Conservation (phyloP, 1,140 invertebrate species). For the Drosophila nasuta region DNA sequence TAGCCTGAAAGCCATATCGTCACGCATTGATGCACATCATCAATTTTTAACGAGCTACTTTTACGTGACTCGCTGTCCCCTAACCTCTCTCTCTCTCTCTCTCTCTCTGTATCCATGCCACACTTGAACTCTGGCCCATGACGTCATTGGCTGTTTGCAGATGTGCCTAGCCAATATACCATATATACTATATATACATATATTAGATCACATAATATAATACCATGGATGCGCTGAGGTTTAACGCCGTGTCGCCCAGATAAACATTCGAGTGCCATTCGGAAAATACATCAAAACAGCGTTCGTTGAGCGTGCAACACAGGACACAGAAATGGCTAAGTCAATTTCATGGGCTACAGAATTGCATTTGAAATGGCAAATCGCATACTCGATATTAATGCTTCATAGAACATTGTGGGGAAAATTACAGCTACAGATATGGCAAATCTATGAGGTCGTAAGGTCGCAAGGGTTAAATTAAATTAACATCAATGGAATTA, state of each 20-base stretch:
- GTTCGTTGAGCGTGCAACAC: conserved; percentile 19
- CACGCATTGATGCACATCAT: conserved; percentile 78
- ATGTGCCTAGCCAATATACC: conserved; percentile 12
- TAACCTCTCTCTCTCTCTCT: neutral
- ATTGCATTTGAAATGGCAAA: conserved; percentile 19
- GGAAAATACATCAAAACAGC: conserved; percentile 40
- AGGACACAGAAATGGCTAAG: conserved; percentile 13
- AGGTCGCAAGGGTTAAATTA: neutral
- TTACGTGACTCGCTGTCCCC: conserved; percentile 54
- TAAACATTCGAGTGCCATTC: conserved; percentile 27
- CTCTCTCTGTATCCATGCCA: neutral
- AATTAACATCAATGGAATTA: neutral
- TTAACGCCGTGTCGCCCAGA: conserved; percentile 37
- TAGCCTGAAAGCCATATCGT: conserved; percentile 53
- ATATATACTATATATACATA: conserved; percentile 3
- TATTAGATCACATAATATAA: conserved; percentile 37
- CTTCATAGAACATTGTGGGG: neutral
- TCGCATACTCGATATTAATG: conserved; percentile 4
- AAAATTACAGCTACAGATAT: neutral
- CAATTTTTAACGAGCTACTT: conserved; percentile 78
- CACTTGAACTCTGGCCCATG: conserved; percentile 19
- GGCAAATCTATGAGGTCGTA: neutral
- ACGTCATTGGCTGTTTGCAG: conserved; percentile 47
- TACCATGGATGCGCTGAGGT: conserved; percentile 36
- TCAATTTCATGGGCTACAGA: conserved; percentile 22